Base-by-base conservation (phyloP, 2,888 invertebrate species). In the Eristalis intricaria region DNA sequence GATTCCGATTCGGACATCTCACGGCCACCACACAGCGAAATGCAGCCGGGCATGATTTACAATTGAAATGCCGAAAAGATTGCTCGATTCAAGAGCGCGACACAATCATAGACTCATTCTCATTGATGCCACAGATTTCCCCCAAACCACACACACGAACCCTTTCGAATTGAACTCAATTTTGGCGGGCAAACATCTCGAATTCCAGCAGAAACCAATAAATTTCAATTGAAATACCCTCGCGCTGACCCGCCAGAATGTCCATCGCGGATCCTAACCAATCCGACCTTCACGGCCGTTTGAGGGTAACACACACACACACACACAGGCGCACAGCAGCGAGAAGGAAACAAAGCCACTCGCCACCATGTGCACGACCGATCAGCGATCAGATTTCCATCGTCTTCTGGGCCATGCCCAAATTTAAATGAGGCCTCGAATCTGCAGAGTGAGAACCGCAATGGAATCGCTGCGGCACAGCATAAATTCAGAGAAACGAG, bases 261-360 rank as follows among this genome's bases (percentile, higher is more conserved):
- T 58, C 50, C 50, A 50, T 19, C 19, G 50, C 50, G 50, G 50
- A 19, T 84, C 43, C 50, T 83, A 87, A 87, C 32, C 83, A 83
- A 87, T 79, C 71, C 79, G 87, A 83, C 87, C 87, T 87, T 87
- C 87, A 83, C 58, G 35, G 75, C 75, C 71, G 75, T 79, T 79
- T 50, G 50, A 50, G 50, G 50, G 50, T 50, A 50, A 19, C 50
- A 19, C 50, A 50, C 50, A 8, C 1, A 19, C n/a, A 43, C 43
- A 15, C 15, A n/a, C 2, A 15, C 13, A 77, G 2, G 4, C 26
- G 4, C 29, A 29, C 5, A 29, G 5, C 29, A 81, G 63, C 35
- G 10, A 63, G 4, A 60, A 40, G 56, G 38, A 38, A 38, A n/a
- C 32, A 64, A 50, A 23, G 50, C 22, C 0, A 7, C 11, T 5